Evolutionary conservation across 2,797 vertebrate genomes (phyloP), one percentile per base, ranked within the genome.

Genomic region (Botia almorhae): DNA sequence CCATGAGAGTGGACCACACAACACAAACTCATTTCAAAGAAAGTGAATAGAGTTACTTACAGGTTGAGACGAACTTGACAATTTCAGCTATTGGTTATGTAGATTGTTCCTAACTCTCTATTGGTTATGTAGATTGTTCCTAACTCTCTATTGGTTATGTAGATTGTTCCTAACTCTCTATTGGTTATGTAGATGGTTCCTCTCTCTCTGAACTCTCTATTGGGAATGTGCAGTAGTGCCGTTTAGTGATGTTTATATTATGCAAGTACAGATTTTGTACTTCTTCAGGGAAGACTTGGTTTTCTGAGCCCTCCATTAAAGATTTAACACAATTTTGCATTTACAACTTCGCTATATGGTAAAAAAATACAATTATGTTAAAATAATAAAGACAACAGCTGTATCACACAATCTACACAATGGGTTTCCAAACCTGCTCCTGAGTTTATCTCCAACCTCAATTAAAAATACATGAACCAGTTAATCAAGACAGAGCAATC

Each of bases 61-160:
- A 55, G 76, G 5, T 60, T 23, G 39, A 69, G 86, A 88, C 84
- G 82, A 72, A 16, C 86, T 82, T 33, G 26, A 36, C n/a, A 7
- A 50, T 63, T 56, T 60, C 6, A 16, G 53, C 58, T 63, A n/a
- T 63, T 61, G 61, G 21, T 53, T 75, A 21, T 43, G 7, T 43
- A 43, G 8, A 43, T 43, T 7, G 7, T 7, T 43, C 39, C 39
- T 43, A 43, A 43, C 39, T 26, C 23, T 26, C 56, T 74, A 17
- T 63, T 61, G 60, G 21, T 53, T 75, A 19, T 76, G 23, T 61
- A 14, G 58, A 61, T 61, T 61, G 58, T 26, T 13, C 21, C 21
- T 60, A 60, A 60, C 56, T 5, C 23, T 26, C 11, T 12, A 26
- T 43, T 7, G 23, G 23, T 26, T 26, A 26, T 26, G 23, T 26